These are phyloP conservation scores for Tamandua tetradactyla DNA, from an alignment of 2,797 vertebrate genomes.

Conservation along the genomic window DNA sequence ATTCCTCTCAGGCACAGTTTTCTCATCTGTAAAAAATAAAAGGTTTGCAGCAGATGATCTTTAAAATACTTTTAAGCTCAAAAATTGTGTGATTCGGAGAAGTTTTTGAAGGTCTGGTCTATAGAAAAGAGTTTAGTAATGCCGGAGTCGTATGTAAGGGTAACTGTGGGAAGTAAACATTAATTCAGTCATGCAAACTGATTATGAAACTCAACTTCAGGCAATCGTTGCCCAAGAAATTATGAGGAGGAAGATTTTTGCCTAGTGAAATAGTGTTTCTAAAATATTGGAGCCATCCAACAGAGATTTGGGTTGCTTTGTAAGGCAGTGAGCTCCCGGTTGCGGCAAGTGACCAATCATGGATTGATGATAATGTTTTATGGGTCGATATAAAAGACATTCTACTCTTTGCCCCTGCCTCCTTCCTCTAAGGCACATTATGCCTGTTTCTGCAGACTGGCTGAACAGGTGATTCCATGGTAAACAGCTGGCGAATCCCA, in stretches of 20 bases:
- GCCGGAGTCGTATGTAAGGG: not conserved
- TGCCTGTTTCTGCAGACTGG: not conserved
- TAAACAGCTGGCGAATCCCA: conserved; percentile 32
- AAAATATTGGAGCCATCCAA: not conserved
- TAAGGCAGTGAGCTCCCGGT: not conserved
- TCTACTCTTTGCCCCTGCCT: not conserved
- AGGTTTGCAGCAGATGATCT: not conserved
- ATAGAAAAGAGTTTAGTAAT: not conserved
- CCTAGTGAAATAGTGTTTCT: conserved; percentile 4
- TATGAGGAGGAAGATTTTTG: not conserved
- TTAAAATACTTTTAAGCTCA: not conserved
- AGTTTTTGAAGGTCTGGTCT: conserved; percentile 28
- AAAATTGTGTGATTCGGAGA: conserved; percentile 42
- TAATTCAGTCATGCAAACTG: not conserved
- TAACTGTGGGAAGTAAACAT: not conserved
- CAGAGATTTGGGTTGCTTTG: not conserved
- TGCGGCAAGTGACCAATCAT: not conserved
- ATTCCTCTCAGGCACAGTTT: conserved; percentile 8
- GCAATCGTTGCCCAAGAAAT: not conserved
- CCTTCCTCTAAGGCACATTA: not conserved
- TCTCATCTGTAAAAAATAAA: conserved; percentile 5
- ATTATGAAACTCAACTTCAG: conserved; percentile 26
- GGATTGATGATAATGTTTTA: not conserved
- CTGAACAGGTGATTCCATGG: not conserved
- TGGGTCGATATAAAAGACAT: not conserved